These are phyloP conservation scores for Colinus virginianus DNA, from an alignment of 2,113 vertebrate species.

Conservation along the genomic window DNA sequence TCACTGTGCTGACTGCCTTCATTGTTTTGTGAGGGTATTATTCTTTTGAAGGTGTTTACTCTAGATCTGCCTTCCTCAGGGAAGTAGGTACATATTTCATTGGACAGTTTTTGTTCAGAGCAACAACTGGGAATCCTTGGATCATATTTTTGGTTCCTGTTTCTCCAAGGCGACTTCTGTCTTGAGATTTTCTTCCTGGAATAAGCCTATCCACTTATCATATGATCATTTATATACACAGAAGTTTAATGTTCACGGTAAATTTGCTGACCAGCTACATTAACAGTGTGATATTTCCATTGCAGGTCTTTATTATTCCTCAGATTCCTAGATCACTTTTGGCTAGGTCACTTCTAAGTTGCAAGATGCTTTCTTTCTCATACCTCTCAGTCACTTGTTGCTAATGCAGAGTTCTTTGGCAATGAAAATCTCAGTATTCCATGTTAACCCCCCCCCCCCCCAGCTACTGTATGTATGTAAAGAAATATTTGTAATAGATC, in stretches of 20 bases:
- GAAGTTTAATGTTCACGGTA: background rate
- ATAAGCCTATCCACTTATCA: background rate
- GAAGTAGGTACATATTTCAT: background rate
- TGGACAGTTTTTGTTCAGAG: background rate
- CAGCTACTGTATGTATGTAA: background rate
- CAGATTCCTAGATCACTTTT: background rate
- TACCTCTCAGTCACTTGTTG: background rate
- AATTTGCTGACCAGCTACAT: background rate
- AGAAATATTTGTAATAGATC: conserved; percentile 9
- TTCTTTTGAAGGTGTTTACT: no score
- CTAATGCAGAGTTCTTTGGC: background rate
- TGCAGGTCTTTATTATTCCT: background rate
- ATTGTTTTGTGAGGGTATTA: no score
- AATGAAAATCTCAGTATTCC: background rate
- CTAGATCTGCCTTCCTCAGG: background rate
- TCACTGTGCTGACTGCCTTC: no score
- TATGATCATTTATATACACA: background rate
- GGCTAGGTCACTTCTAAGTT: background rate
- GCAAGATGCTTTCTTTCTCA: background rate
- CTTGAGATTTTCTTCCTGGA: background rate
- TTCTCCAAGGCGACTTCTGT: background rate
- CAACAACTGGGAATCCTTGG: background rate
- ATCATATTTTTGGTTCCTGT: background rate
- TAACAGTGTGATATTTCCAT: background rate
- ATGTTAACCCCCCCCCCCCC: background rate